These are phyloP conservation scores for Phaedon cochleariae DNA, from an alignment of 2,888 invertebrate genomes.

Conservation along the genomic window DNA sequence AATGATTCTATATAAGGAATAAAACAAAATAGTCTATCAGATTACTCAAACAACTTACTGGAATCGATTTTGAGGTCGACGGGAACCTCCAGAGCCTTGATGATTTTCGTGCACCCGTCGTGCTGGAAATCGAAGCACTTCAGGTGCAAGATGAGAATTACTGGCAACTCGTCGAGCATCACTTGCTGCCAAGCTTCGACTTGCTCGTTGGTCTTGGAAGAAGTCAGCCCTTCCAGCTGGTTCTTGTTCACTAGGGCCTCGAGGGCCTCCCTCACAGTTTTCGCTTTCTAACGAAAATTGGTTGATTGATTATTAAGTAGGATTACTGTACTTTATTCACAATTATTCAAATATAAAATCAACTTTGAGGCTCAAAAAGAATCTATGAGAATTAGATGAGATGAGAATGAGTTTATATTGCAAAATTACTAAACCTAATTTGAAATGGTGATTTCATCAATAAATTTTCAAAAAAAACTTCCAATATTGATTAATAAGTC, in stretches of 20 bases:
- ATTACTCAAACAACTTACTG: slow-evolving; percentile 68
- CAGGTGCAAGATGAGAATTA: slow-evolving; percentile 88
- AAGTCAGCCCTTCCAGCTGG: slow-evolving; percentile 86
- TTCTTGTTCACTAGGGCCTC: slow-evolving; percentile 87
- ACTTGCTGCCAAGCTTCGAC: slow-evolving; percentile 92
- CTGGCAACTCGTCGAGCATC: slow-evolving; percentile 87
- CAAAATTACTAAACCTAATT: no score
- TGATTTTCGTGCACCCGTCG: slow-evolving; percentile 90
- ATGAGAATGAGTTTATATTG: no score
- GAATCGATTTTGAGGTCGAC: slow-evolving; percentile 90
- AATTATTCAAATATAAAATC: no score
- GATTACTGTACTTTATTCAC: no score
- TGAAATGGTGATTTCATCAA: no score
- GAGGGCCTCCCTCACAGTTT: slow-evolving; percentile 85
- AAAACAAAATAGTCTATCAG: no score
- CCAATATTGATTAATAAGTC: no score
- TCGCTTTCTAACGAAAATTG: slow-evolving; percentile 72
- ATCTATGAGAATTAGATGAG: no score
- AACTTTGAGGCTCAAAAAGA: no score
- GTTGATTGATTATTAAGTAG: slow-evolving; percentile 4
- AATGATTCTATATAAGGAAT: no score
- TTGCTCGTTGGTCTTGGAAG: slow-evolving; percentile 80
- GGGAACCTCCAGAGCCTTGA: slow-evolving; percentile 90
- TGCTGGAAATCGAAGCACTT: slow-evolving; percentile 91
- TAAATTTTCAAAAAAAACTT: no score